phyloP scores from a whole-genome alignment of 2,113 vertebrate species.

The Oreochromis spilurus region DNA sequence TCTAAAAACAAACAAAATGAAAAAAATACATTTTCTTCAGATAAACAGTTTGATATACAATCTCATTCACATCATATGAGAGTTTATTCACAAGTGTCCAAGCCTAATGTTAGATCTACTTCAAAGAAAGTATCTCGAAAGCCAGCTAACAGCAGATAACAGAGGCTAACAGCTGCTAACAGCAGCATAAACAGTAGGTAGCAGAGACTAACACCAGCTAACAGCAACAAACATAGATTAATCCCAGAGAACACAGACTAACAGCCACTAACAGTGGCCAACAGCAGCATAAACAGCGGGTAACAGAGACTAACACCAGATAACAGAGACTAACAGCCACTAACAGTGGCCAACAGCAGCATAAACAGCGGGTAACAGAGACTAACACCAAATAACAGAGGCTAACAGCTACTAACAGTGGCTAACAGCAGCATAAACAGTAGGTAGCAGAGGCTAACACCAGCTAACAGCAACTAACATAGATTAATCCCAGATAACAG shows the following conservation, averaged over 20 bases:
- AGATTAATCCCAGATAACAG: background rate
- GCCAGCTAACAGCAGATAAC: background rate
- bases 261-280: background rate
- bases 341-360: background rate
- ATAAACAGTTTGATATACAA: background rate
- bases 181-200: background rate
- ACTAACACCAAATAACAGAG: background rate
- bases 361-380: background rate
- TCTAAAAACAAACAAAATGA: background rate
- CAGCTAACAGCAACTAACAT: background rate
- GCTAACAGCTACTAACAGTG: background rate
- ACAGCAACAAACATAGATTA: background rate
- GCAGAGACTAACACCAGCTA: background rate
- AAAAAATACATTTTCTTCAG: background rate
- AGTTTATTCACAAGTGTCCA: background rate
- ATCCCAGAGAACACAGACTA: background rate
- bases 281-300: background rate
- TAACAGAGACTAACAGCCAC: background rate
- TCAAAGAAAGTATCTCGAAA: background rate
- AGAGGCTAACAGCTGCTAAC: background rate
- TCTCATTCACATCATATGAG: background rate
- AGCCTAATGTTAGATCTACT: background rate
- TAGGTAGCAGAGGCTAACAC: background rate
- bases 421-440: background rate
- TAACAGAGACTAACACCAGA: background rate